A percentile compares a stretch with the other conserved stretches of the same genome.
phyloP scores from a whole-genome alignment of 2,797 vertebrate genomes.

The Neomorphus geoffroyi region DNA sequence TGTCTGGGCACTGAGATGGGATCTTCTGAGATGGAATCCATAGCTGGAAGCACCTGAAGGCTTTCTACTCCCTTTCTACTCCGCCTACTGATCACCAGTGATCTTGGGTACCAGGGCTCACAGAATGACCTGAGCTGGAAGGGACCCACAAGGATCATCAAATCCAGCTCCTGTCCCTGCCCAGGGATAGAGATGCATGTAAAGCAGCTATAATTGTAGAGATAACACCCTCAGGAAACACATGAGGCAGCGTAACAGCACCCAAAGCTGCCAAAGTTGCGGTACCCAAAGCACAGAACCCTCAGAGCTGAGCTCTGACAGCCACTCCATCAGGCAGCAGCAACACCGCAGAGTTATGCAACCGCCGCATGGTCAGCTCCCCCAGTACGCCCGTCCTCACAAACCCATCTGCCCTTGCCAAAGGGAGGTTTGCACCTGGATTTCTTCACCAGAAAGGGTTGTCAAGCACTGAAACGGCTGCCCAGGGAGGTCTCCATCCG shows the following conservation, averaged over 20 bases:
- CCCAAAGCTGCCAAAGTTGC: neutral
- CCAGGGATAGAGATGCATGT: neutral
- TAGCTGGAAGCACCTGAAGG: neutral
- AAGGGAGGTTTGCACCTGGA: neutral
- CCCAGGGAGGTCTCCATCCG: too few relatives aligned
- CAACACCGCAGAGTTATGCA: too few relatives aligned
- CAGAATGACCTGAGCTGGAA: too few relatives aligned
- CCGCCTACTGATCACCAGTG: accelerated
- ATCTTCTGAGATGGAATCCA: neutral
- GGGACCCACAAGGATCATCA: too few relatives aligned
- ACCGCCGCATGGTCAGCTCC: accelerated
- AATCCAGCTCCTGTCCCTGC: too few relatives aligned
- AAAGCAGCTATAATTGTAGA: neutral
- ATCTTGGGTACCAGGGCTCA: neutral
- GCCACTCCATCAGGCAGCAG: neutral
- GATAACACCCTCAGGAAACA: neutral
- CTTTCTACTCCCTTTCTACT: neutral
- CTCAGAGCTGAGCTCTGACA: neutral
- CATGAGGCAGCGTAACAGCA: neutral
- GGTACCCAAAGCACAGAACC: neutral
- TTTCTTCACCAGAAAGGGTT: too few relatives aligned
- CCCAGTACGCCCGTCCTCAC: neutral
- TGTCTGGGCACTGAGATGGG: neutral
- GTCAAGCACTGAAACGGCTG: too few relatives aligned
- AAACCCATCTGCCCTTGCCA: neutral